Evolutionary conservation across 2,113 vertebrate genomes (phyloP), one percentile per base, ranked within the genome.

Genomic region (Ictidomys tridecemlineatus): DNA sequence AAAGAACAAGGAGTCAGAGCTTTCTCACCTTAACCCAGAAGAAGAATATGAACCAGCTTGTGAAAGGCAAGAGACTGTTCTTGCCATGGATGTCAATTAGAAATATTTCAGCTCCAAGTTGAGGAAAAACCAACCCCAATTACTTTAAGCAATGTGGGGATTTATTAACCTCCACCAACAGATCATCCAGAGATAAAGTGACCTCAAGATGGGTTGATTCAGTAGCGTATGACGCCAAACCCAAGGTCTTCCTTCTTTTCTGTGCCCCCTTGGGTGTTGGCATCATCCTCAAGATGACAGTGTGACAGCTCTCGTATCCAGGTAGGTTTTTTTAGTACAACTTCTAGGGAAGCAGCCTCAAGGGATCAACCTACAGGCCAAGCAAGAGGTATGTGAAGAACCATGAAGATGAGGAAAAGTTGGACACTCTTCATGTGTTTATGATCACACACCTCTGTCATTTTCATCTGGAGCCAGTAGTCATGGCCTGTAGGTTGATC

Each of bases 201-300:
- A 76, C 13, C 61, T 87, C 48, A 76, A 76, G 63, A 65, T 32
- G 39, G 30, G 10, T 34, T 12, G 65, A 30, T 30, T 67, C 61
- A 13, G 51, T 63, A 17, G 61, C 51, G 63, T 48, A n/a, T 39
- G 56, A 17, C 14, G 4, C 77, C 51, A 65, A 26, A 65, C 42
- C 34, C 17, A 5, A 0, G 0, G 2, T 51, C 24, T 73, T 34
- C 14, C 16, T 3, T 18, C 65, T 84, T 42, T 39, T 58, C 28
- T 48, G 63, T 42, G 45, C 17, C 32, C 5, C 28, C 77, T 39
- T 10, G 22, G 58, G 28, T 22, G 74, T 37, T 26, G 18, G 32
- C 24, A 45, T 74, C 95, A 39, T 30, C 67, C 30, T 56, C 51
- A 53, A 32, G 69, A 70, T 32, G 28, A 58, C 8, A 65, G 58